Conservation (phyloP, 2,888 invertebrate genomes). For the Amphipyra berbera region DNA sequence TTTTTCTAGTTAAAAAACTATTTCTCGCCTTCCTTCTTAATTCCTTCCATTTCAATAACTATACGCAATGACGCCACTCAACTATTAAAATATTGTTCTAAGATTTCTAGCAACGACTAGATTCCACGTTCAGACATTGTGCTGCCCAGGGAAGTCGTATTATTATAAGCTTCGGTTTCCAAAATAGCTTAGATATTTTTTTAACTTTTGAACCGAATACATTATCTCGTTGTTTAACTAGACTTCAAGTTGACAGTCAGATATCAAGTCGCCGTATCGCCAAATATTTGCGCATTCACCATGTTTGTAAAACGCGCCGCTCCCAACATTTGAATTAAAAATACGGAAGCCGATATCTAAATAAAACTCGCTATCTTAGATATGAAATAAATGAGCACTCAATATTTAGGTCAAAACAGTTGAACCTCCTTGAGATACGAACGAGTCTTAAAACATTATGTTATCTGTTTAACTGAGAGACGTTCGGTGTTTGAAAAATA, state of each 20-base stretch:
- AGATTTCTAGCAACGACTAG: no score
- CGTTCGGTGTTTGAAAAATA: constrained; percentile 42
- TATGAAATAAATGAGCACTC: constrained; percentile 72
- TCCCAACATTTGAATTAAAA: constrained; percentile 34
- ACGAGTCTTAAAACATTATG: constrained; percentile 64
- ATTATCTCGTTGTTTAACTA: constrained; percentile 12
- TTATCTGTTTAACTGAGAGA: constrained; percentile 53
- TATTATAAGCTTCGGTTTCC: no score
- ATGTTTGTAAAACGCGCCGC: constrained; percentile 27
- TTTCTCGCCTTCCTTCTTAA: no score
- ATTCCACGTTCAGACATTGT: no score
- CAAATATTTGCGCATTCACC: constrained; percentile 40
- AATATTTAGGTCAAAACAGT: constrained; percentile 77
- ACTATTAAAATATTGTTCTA: no score
- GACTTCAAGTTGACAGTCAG: constrained; percentile 27
- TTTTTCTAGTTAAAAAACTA: no score
- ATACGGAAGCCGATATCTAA: constrained; percentile 64
- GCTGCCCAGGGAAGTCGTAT: no score
- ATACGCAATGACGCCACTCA: no score
- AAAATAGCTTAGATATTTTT: neutral
- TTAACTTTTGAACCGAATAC: neutral
- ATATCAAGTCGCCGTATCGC: constrained; percentile 31
- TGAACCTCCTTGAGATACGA: constrained; percentile 77
- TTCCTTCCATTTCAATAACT: no score
- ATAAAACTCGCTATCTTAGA: constrained; percentile 66